Evolutionary conservation across 2,113 vertebrate species (phyloP), one percentile per base, ranked within the genome.

Genomic region (Lycocorax pyrrhopterus): DNA sequence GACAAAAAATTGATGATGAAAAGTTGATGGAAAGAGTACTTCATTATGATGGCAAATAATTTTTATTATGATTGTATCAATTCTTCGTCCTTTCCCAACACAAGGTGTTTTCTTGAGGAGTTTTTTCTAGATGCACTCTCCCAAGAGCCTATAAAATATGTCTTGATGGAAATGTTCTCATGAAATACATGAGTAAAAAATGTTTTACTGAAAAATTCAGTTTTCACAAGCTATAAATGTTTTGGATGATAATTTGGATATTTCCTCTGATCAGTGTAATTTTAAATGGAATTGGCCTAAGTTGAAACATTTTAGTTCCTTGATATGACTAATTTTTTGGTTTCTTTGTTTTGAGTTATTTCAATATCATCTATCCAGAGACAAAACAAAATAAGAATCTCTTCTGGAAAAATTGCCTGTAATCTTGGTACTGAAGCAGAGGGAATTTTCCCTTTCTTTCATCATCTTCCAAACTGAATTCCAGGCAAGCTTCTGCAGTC

Each of bases 391-490:
- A 12, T 10, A 69, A 83, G 20, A 83, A 78, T 35, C 13, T 72
- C 17, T 84, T 53, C 73, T 87, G 53, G 68, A 96, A 95, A 95
- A 92, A 62, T 10, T 83, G 53, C 23, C 55, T 76, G 16, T 58
- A 86, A 92, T 88, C 59, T 83, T 75, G 16, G 29, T 72, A n/a
- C 26, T 53, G 49, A 89, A 87, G 23, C 46, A 68, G n/a, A 75
- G 29, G 13, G 44, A 37, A 43, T 92, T 93, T 89, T 87, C 37
- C 22, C 52, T 76, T 84, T 81, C 77, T 92, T 93, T 96, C 26
- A 87, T 89, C 22, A 33, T 58, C 39, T 68, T 95, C 91, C 84
- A 95, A 84, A 68, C 27, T 79, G 66, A 89, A 94, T 96, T 90
- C 78, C 64, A 94, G 87, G 23, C 53, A 89, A 69, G n/a, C 6